These are phyloP conservation scores for Clitarchus hookeri DNA, from an alignment of 2,888 invertebrate genomes.

Conservation along the genomic window DNA sequence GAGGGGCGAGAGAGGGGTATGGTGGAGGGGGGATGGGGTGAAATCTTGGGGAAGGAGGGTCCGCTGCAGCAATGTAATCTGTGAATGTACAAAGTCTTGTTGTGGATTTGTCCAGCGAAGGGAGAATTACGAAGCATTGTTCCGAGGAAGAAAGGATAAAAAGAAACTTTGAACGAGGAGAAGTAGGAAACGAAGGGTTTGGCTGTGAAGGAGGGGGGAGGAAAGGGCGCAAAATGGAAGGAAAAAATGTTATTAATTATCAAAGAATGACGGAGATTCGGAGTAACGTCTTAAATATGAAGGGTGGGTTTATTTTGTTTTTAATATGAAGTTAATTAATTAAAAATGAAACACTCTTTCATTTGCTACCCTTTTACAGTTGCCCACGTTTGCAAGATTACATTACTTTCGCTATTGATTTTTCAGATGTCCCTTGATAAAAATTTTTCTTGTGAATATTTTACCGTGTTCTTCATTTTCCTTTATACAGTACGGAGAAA, in stretches of 20 bases:
- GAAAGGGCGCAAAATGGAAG: not conserved
- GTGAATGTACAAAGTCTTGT: constrained; percentile 14
- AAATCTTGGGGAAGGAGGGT: not conserved
- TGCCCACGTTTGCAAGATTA: constrained; percentile 15
- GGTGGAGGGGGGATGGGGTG: not conserved
- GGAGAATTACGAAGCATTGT: constrained; percentile 8
- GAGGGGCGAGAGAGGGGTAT: no score
- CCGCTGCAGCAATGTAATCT: not conserved
- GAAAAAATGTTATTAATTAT: constrained; percentile 40
- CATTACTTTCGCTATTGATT: constrained; percentile 24
- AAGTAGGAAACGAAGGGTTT: constrained; percentile 16
- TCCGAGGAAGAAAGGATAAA: constrained; percentile 8
- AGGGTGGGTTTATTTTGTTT: constrained; percentile 38
- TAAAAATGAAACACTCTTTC: constrained; percentile 37
- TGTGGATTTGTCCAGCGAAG: not conserved
- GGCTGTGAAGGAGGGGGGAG: not conserved
- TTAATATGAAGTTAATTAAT: constrained; percentile 40
- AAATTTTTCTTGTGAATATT: not conserved
- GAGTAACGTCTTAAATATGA: constrained; percentile 41
- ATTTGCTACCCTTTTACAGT: constrained; percentile 11
- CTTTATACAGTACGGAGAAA: no score
- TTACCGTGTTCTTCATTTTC: not conserved
- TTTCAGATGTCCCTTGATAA: not conserved
- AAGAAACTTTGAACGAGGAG: not conserved
- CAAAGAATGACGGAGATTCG: constrained; percentile 33